Evolutionary conservation across 2,113 vertebrate genomes (phyloP), one percentile per base, ranked within the genome.

Genomic region (Anseranas semipalmata): DNA sequence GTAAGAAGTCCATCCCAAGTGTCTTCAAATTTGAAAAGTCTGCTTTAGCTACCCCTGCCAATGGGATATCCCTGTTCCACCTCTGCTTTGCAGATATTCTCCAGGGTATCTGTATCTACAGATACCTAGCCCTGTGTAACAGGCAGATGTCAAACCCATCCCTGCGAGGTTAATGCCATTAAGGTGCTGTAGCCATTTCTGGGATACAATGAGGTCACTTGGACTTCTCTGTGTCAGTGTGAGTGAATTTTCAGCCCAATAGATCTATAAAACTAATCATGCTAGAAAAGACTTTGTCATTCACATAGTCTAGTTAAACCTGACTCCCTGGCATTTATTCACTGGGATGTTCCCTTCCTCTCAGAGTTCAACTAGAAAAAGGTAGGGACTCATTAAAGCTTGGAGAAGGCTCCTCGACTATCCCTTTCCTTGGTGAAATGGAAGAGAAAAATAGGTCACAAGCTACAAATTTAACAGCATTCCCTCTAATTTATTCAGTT

Each of bases 341-440:
- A 41, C 33, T 95, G 35, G 90, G 85, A 65, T 87, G 53, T 66
- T 80, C 85, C 83, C 67, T 92, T 85, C 52, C 50, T 89, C 55
- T 48, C 37, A 50, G 63, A 62, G 27, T 87, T 97, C 80, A 89
- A 56, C 46, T 58, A 63, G 33, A 50, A 71, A 52, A 94, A 97
- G 75, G 22, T 56, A 97, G 76, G 58, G 63, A 63, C 79, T 95
- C 94, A 90, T 97, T 97, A 97, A 87, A 94, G 24, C 53, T 96
- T 95, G 85, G 95, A 95, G 87, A 93, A 39, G 43, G 79, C n/a
- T 94, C 63, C 62, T 80, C 73, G 88, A 87, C 87, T 96, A 73
- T 41, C 65, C 60, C 46, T 11, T 48, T 60, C 7, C 32, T 77
- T 80, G 52, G 37, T 70, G 83, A 94, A 95, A 96, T 78, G 24